A percentile compares a stretch with the other conserved stretches of the same genome.
Evolutionary conservation across 2,797 vertebrate genomes (phyloP).

Genomic region (Crocidura indochinensis): DNA sequence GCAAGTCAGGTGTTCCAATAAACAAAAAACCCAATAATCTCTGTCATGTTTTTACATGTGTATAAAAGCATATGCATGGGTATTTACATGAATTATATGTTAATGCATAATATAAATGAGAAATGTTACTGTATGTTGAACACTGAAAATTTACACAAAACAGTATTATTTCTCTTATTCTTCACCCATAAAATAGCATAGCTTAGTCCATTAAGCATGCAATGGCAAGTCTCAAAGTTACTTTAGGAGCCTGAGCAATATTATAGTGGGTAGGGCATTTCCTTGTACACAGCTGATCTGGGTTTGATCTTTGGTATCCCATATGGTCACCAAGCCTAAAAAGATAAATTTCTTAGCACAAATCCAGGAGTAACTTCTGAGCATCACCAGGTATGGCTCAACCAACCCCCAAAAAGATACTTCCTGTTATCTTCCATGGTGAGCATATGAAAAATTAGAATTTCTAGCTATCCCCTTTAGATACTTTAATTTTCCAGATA

Average conservation of each 20-base stretch:
- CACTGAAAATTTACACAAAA: slow-evolving; percentile 10
- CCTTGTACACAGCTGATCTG: too few species aligned
- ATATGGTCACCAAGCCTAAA: too few species aligned
- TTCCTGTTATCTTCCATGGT: not conserved
- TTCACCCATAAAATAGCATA: not conserved
- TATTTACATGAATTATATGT: too few species aligned
- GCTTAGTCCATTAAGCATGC: not conserved
- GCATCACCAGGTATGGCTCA: too few species aligned
- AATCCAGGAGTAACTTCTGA: too few species aligned
- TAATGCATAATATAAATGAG: too few species aligned
- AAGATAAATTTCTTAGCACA: too few species aligned
- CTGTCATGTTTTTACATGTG: not conserved
- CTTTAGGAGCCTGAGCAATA: not conserved
- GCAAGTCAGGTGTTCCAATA: too few species aligned
- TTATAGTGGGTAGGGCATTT: too few species aligned
- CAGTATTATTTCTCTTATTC: not conserved
- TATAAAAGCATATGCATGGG: too few species aligned
- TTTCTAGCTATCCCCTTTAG: not conserved
- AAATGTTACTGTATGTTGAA: not conserved
- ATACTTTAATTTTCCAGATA: slow-evolving; percentile 41
- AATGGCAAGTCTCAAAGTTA: not conserved
- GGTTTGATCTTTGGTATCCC: too few species aligned
- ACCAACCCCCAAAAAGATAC: too few species aligned
- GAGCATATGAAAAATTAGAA: not conserved
- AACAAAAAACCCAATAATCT: not conserved